Conservation (phyloP, 2,797 vertebrate genomes). For the Varecia variegata region DNA sequence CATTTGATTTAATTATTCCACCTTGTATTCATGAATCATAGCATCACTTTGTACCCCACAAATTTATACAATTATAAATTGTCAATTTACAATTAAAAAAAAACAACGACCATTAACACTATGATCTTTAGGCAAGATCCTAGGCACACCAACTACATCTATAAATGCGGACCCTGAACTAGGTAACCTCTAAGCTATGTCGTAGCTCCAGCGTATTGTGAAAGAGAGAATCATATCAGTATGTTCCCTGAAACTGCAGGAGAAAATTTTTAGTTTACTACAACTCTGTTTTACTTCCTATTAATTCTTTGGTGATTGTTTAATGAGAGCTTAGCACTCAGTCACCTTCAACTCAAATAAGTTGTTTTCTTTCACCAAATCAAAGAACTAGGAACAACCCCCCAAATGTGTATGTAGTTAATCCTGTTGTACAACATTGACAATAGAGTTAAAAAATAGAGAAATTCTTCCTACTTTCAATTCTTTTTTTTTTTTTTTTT, state of each 20-base stretch:
- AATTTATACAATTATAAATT: background rate
- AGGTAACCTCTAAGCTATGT: background rate
- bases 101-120: background rate
- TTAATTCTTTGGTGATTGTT: background rate
- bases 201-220: background rate
- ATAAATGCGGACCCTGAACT: background rate
- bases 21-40: background rate
- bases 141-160: background rate
- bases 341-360: background rate
- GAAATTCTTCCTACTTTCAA: background rate
- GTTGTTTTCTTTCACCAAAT: conserved; percentile 2
- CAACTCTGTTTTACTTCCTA: background rate
- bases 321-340: background rate
- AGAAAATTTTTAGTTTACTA: background rate
- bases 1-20: background rate
- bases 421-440: background rate
- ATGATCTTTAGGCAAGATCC: background rate
- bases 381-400: background rate
- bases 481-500: no score
- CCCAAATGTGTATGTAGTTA: background rate
- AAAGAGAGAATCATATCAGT: background rate
- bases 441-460: background rate
- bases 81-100: background rate
- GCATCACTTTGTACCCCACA: background rate
- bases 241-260: background rate